Base-by-base conservation (phyloP, 1,140 invertebrate genomes). In the Drosophila ficusphila region DNA sequence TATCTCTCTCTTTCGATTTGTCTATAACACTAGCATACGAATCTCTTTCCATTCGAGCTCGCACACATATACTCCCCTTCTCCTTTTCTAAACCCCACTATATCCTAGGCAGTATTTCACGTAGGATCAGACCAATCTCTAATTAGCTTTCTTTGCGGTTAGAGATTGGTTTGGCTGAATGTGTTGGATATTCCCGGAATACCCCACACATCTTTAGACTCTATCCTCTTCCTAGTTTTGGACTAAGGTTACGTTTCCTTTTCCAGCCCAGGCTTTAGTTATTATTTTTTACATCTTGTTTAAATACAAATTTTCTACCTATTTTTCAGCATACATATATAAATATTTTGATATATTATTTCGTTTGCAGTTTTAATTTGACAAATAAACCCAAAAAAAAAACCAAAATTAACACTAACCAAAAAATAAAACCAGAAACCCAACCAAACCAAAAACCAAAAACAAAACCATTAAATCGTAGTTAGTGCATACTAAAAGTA, bases 241-340 rank as follows among this genome's bases (percentile, higher is more conserved):
- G 62, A 76, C 14, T 64, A 47, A 79, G 76, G 34, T 75, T 65
- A 34, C 14, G 62, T 58, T 58, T 65, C 34, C 57, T 36, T 46
- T 57, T 51, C 9, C 44, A 49, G 49, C 42, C 64, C 34, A 69
- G 65, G 38, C 57, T 68, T 65, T 81, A 73, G 65, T 68, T 69
- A 51, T 76, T 67, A 68, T 46, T 65, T 56, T 69, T 76, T 47
- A 60, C 44, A 86, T 53, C 39, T 89, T 65, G 44, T 86, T 89
- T 90, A 82, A 89, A 79, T 79, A 64, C 49, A 51, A 73, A 89
- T 78, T 89, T 89, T 89, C 86, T 89, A 86, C 86, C 77, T 89
- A 86, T 89, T 89, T 89, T 89, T 89, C 83, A 88, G 83, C 82
- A 88, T 88, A 46, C 44, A 79, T 33, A 76, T 73, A 79, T 44